Evolutionary conservation across 2,888 invertebrate genomes (phyloP).

Genomic region (Cyaniris semiargus): DNA sequence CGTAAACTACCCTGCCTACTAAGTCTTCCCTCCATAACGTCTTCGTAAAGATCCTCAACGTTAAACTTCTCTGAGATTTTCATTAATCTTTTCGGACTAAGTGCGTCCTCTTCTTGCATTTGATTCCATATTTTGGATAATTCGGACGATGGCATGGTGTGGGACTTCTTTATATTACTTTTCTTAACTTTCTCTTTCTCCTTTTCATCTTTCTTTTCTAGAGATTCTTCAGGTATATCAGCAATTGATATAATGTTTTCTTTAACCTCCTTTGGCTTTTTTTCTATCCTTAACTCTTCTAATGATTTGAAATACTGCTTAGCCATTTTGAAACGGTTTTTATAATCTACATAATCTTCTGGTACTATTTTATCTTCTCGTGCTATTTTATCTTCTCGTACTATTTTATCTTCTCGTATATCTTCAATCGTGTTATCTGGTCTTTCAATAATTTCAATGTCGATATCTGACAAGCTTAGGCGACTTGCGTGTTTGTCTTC

Average conservation of each 20-base stretch:
- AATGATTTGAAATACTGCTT: slow-evolving; percentile 75
- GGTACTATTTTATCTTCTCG: slow-evolving; percentile 53
- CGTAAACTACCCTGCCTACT: slow-evolving; percentile 75
- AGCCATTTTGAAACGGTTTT: slow-evolving; percentile 72
- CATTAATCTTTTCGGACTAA: slow-evolving; percentile 55
- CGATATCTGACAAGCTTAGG: slow-evolving; percentile 68
- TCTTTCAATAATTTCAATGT: slow-evolving; percentile 69
- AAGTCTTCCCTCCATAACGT: slow-evolving; percentile 71
- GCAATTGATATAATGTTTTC: slow-evolving; percentile 57
- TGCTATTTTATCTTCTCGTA: slow-evolving; percentile 30
- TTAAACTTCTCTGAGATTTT: slow-evolving; percentile 78
- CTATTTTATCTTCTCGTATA: slow-evolving; percentile 50
- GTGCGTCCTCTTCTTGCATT: slow-evolving; percentile 55
- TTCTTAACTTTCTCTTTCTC: slow-evolving; percentile 44
- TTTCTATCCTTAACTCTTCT: slow-evolving; percentile 64
- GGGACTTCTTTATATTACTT: slow-evolving; percentile 61
- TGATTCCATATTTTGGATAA: slow-evolving; percentile 67
- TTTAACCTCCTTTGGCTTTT: slow-evolving; percentile 53
- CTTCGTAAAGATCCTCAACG: slow-evolving; percentile 74
- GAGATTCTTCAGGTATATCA: slow-evolving; percentile 61
- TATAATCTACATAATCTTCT: slow-evolving; percentile 61
- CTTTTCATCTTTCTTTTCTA: slow-evolving; percentile 51
- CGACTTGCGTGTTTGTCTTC: slow-evolving; percentile 58
- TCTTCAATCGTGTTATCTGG: slow-evolving; percentile 52
- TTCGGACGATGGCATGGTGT: slow-evolving; percentile 72